A percentile compares a stretch with the other conserved stretches of the same genome.
These are phyloP conservation scores for Magallana ariakensis DNA, from an alignment of 1,140 invertebrate species.

Conservation along the genomic window DNA sequence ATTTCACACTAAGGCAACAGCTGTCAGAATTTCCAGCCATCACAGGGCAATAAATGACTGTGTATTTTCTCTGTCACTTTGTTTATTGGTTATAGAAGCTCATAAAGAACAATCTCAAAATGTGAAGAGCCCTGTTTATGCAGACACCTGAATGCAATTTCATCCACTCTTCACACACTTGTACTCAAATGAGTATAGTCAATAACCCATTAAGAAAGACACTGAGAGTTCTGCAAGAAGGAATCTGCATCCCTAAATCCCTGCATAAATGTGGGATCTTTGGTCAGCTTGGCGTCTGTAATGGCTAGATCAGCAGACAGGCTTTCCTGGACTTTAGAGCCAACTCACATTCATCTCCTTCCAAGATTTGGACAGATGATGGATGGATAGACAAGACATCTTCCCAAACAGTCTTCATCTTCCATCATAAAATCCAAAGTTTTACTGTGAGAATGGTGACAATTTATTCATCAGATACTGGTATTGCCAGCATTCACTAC, in stretches of 20 bases:
- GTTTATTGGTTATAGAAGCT: neutral
- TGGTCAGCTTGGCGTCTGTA: neutral
- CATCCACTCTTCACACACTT: conserved; percentile 21
- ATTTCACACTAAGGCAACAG: too few species aligned
- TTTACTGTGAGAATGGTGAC: conserved; percentile 31
- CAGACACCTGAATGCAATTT: conserved; percentile 32
- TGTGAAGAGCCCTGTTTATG: neutral
- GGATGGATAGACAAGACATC: neutral
- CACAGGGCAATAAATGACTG: neutral
- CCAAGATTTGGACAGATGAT: conserved; percentile 16
- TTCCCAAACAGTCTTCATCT: neutral
- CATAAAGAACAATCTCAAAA: conserved; percentile 11
- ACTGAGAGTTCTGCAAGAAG: conserved; percentile 26
- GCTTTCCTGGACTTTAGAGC: neutral
- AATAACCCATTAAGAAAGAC: conserved; percentile 30
- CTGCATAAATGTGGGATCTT: neutral
- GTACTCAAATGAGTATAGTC: conserved; percentile 13
- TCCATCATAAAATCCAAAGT: conserved; percentile 1
- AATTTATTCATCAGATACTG: conserved; percentile 35
- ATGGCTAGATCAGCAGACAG: neutral
- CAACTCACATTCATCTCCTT: conserved; percentile 12
- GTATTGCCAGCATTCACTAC: neutral
- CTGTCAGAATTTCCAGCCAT: too few species aligned
- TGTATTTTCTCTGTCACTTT: neutral
- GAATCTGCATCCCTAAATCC: conserved; percentile 16